A percentile compares a stretch with the other conserved stretches of the same genome.
Conservation (phyloP, 2,888 invertebrate species). For the Apodemia mormo region DNA sequence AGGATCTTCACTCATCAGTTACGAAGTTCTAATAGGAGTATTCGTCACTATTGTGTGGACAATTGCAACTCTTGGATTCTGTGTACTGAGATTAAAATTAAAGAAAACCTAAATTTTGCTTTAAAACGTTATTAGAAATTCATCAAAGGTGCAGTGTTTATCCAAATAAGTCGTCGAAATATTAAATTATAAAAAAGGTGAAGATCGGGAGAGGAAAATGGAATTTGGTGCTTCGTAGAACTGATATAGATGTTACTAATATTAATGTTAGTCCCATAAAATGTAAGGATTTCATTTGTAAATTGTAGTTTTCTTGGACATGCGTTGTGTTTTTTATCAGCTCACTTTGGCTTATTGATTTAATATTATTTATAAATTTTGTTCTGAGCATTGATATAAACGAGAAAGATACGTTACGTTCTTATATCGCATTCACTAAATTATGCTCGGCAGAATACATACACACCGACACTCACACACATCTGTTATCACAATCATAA, state of each 20-base stretch:
- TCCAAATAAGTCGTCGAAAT: not conserved
- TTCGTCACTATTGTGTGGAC: constrained; percentile 86
- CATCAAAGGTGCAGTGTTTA: not conserved
- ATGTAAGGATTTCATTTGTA: too few relatives aligned
- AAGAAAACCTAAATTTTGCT: constrained; percentile 51
- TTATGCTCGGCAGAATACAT: too few relatives aligned
- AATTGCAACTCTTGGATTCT: constrained; percentile 76
- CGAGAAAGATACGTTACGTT: too few relatives aligned
- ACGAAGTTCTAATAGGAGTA: constrained; percentile 87
- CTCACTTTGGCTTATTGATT: too few relatives aligned
- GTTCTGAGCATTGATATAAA: too few relatives aligned
- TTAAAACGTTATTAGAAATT: not conserved
- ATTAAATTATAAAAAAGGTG: not conserved
- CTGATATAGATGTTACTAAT: not conserved
- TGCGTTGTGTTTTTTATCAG: too few relatives aligned
- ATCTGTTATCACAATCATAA: too few relatives aligned
- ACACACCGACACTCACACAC: too few relatives aligned
- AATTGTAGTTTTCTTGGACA: too few relatives aligned
- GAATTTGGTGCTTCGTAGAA: not conserved
- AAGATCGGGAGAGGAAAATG: not conserved
- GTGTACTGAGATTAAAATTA: constrained; percentile 73
- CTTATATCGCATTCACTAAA: too few relatives aligned
- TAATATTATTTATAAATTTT: too few relatives aligned
- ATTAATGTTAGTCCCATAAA: too few relatives aligned
- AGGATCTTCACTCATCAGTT: constrained; percentile 86